Percentiles rank a stretch among this genome's conserved stretches.
phyloP scores from a whole-genome alignment of 1,140 invertebrate genomes.

The Theocolax elegans region DNA sequence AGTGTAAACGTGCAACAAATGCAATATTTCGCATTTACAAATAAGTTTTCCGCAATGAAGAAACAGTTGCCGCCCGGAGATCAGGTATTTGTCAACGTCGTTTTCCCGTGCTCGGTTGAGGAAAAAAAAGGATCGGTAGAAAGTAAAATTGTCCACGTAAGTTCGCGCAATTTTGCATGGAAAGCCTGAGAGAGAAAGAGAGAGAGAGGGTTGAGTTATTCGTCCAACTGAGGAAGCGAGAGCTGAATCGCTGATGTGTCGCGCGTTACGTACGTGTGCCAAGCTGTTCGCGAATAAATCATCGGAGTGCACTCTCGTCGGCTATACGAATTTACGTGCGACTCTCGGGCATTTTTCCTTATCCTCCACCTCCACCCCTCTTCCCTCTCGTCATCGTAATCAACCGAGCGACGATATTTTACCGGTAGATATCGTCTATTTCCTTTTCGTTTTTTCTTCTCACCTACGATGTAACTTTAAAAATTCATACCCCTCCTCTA shows the following conservation, averaged over 20 bases:
- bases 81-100: conserved; percentile 24
- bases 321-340: conserved; percentile 1
- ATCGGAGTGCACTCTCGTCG: conserved; percentile 26
- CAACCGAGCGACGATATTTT: conserved; percentile 8
- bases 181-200: conserved; percentile 5
- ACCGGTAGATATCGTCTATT: not conserved
- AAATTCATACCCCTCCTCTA: too few relatives aligned
- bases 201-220: conserved; percentile 27
- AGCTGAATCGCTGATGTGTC: conserved; percentile 33
- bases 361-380: not conserved
- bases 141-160: conserved; percentile 14
- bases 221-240: conserved; percentile 15
- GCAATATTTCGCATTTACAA: too few relatives aligned
- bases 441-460: too few relatives aligned
- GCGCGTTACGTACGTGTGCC: conserved; percentile 10
- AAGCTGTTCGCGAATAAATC: conserved; percentile 37
- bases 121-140: too few relatives aligned
- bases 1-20: too few relatives aligned
- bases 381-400: conserved; percentile 30
- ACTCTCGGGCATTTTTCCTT: not conserved
- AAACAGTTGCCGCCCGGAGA: conserved; percentile 28
- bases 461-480: too few relatives aligned
- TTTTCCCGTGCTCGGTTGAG: too few relatives aligned
- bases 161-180: conserved; percentile 22
- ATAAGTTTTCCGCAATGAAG: too few relatives aligned